Base-by-base conservation (phyloP, 1,140 invertebrate species). In the Hyposmocoma kahamanoa region DNA sequence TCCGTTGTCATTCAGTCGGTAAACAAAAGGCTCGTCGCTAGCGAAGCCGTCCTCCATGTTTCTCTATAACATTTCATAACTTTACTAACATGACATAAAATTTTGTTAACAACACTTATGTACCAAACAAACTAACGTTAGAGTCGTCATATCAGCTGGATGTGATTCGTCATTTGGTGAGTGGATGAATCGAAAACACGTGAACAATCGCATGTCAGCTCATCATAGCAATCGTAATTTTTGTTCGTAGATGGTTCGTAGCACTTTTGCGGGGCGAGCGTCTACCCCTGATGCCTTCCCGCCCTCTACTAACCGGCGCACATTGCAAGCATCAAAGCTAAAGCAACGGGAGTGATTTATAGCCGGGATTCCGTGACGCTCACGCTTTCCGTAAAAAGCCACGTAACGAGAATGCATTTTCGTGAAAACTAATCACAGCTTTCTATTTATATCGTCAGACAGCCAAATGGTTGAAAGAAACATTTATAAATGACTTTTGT, bases 1-100 rank as follows among this genome's bases (percentile, higher is more conserved):
- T 13, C 93, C 93, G 68, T 91, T 92, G 64, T 95, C 93, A 67
- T 94, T 94, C 24, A 94, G 73, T 42, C 91, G 87, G 69, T 92
- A 94, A 56, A 93, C 86, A 66, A 94, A 93, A 22, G 92, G 92
- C 39, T 91, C 91, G 55, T 92, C 90, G 50, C 78, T 62, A 32
- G 74, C 67, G 43, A 47, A 54, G 21, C 41, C 50, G 13, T 65
- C 65, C 13, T 56, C 59, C 62, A 70, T 72, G 47, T 32, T 17
- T 1, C 1, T 17, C 11, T 15, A 2, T 17, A n/a, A 36, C 15
- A 36, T 17, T n/a, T 26, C 24, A 26, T 26, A 26, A 26, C 24
- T 26, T 26, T 26, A 26, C 24, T n/a, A n/a, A n/a, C n/a, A n/a
- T n/a, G n/a, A n/a, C n/a, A n/a, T n/a, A n/a, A n/a, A n/a, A n/a